Percentiles rank a stretch among this genome's conserved stretches.
phyloP scores from a whole-genome alignment of 2,797 vertebrate species.

The Amblyraja radiata region DNA sequence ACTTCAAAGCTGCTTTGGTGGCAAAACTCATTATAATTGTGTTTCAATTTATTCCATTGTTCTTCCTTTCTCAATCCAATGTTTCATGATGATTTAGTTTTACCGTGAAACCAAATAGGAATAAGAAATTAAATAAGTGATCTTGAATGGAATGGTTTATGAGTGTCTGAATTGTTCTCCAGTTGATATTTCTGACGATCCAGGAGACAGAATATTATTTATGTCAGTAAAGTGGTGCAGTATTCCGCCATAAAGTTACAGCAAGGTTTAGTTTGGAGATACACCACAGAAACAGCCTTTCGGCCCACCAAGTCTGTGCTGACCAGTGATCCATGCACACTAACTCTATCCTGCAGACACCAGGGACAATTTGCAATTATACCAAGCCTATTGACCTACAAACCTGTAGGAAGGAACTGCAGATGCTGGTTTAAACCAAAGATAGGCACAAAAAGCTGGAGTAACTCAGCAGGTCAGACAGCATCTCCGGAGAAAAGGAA shows the following conservation, averaged over 20 bases:
- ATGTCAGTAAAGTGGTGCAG: not conserved
- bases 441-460: no score
- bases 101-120: not conserved
- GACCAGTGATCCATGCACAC: no score
- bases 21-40: not conserved
- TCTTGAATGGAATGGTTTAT: not conserved
- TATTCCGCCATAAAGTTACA: not conserved
- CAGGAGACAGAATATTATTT: not conserved
- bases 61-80: not conserved
- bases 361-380: no score
- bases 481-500: no score
- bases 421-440: no score
- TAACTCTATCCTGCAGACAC: no score
- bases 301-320: no score
- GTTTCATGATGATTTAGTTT: not conserved
- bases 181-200: not conserved
- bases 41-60: not conserved
- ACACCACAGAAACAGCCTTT: no score
- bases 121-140: not conserved
- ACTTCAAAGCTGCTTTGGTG: conserved; percentile 19
- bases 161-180: not conserved
- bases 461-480: no score
- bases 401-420: no score
- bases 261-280: not conserved
- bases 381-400: no score